These are phyloP conservation scores for Sylvia atricapilla DNA, from an alignment of 2,113 vertebrate genomes.

Conservation along the genomic window DNA sequence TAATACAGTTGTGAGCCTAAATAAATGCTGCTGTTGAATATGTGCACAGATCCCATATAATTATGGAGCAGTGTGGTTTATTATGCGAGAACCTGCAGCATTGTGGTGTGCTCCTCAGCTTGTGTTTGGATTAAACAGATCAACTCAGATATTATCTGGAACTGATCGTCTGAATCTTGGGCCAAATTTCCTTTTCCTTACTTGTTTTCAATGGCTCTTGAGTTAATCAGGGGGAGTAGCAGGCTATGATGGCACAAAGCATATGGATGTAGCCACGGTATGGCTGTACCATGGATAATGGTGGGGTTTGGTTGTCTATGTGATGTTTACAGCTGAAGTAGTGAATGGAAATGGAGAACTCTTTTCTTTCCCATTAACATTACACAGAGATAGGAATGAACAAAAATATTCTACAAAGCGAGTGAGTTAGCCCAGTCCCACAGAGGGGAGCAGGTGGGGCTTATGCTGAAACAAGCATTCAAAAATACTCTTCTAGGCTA, in stretches of 20 bases:
- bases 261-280: background rate
- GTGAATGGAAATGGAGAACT: background rate
- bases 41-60: accelerated
- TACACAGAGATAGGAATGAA: background rate
- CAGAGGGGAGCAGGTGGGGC: background rate
- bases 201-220: background rate
- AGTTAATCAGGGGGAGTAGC: background rate
- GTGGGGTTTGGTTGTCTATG: background rate
- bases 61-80: background rate
- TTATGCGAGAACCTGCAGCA: background rate
- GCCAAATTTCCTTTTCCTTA: background rate
- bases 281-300: background rate
- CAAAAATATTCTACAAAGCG: background rate
- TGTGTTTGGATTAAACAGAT: conserved; percentile 5
- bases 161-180: background rate
- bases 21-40: background rate
- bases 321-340: background rate
- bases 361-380: background rate
- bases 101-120: background rate
- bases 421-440: background rate
- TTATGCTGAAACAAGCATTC: background rate
- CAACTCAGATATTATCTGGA: background rate
- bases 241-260: background rate
- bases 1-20: background rate
- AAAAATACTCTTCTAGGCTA: background rate